Conservation (phyloP, 37 sponge, comb jelly and placozoan genomes). For the Dysidea cf. avara region DNA sequence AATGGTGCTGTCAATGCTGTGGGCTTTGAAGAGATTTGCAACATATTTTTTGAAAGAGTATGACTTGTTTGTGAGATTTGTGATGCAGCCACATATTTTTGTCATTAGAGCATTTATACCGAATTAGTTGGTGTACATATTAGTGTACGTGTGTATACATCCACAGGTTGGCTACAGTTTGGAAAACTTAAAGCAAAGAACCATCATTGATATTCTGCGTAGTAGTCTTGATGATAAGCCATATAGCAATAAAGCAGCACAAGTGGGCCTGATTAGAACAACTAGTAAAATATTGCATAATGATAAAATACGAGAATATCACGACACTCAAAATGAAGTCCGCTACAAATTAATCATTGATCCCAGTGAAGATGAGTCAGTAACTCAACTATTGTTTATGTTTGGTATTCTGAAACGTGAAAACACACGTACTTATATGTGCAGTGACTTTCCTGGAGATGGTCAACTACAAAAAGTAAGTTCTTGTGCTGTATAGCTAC, state of each 20-base stretch:
- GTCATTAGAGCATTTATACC: too few species aligned
- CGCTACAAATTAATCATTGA: constrained; percentile 62
- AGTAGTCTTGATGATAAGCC: too few species aligned
- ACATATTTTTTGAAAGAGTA: constrained; percentile 60
- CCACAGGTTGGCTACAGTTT: too few species aligned
- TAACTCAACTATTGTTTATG: constrained; percentile 44
- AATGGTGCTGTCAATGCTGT: constrained; percentile 45
- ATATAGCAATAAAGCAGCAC: background rate
- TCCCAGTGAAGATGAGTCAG: constrained; percentile 51
- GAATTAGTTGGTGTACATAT: too few species aligned
- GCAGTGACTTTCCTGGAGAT: too few species aligned
- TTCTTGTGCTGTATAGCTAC: too few species aligned
- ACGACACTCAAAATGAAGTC: constrained; percentile 7
- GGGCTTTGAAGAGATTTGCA: constrained; percentile 55
- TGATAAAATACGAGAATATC: background rate
- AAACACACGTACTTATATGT: constrained; percentile 11
- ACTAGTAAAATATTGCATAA: too few species aligned
- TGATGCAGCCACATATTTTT: too few species aligned
- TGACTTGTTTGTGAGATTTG: too few species aligned
- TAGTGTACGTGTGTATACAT: too few species aligned
- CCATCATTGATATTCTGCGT: background rate
- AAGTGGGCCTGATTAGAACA: background rate
- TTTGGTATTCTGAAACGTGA: constrained; percentile 19
- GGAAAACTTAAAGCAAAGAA: too few species aligned
- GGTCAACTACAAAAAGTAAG: constrained; percentile 74